phyloP scores from a whole-genome alignment of 2,797 vertebrate genomes.

The Dicrostonyx torquatus region DNA sequence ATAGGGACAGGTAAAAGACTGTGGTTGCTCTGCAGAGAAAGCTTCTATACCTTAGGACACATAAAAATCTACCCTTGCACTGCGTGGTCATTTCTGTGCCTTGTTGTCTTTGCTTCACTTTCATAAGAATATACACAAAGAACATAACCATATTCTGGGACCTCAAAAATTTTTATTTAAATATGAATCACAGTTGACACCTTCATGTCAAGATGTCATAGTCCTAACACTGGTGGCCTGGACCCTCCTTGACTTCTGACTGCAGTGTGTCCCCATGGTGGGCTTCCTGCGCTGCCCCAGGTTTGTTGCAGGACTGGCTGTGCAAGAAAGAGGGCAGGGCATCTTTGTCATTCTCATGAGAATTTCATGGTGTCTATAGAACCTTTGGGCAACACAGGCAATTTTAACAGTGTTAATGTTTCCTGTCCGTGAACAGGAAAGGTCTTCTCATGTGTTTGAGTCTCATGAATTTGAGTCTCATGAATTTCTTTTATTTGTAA shows the following conservation, averaged over 20 bases:
- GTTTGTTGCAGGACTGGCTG: neutral
- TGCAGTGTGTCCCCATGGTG: neutral
- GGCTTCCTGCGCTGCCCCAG: neutral
- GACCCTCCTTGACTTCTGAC: too few relatives aligned
- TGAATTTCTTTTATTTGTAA: neutral
- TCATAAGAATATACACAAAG: conserved; percentile 96
- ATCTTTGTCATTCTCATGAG: neutral
- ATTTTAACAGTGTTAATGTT: neutral
- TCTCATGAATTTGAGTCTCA: neutral
- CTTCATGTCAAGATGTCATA: conserved; percentile 78
- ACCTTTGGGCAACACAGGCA: neutral
- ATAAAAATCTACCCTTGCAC: conserved; percentile 99
- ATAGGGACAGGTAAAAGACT: conserved; percentile 99
- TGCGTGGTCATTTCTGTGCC: conserved; percentile 97
- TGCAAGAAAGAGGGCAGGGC: neutral
- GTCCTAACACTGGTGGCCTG: neutral
- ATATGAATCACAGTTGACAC: conserved; percentile 99
- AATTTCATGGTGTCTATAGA: neutral
- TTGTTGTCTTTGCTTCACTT: conserved; percentile 94
- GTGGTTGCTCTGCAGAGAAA: conserved; percentile 98
- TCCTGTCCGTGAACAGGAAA: neutral
- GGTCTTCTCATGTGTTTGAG: too few relatives aligned
- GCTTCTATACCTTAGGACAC: conserved; percentile 98
- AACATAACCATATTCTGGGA: conserved; percentile 98
- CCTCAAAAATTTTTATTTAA: conserved; percentile 99